Evolutionary conservation across 1,140 invertebrate genomes (phyloP).

Genomic region (Drosophila tropicalis): DNA sequence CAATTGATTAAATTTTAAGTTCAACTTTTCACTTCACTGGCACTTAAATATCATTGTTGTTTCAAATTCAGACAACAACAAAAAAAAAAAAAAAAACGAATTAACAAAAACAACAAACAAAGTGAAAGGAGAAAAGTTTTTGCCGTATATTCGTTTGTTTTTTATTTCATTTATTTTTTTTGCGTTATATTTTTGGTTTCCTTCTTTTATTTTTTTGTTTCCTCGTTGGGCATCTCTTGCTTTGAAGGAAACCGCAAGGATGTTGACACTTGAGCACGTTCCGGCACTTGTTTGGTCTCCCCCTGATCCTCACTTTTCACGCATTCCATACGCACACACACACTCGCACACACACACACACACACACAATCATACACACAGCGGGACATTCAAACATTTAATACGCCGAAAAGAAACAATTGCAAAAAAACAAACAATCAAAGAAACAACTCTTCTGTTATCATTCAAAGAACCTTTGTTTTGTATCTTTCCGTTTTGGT

Average conservation of each 20-base stretch:
- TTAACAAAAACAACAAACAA: slow-evolving; percentile 35
- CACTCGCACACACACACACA: background rate
- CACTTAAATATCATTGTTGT: slow-evolving; percentile 48
- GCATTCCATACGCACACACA: slow-evolving; percentile 7
- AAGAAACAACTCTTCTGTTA: slow-evolving; percentile 26
- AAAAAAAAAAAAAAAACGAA: slow-evolving; percentile 34
- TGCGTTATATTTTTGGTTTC: background rate
- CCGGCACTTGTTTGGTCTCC: slow-evolving; percentile 61
- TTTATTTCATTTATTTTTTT: slow-evolving; percentile 1
- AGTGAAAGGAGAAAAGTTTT: slow-evolving; percentile 56
- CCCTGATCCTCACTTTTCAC: slow-evolving; percentile 42
- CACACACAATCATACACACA: slow-evolving; percentile 5
- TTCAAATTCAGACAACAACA: slow-evolving; percentile 2
- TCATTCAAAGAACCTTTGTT: slow-evolving; percentile 32
- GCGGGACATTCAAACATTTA: background rate
- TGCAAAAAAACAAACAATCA: background rate
- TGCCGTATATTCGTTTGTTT: background rate
- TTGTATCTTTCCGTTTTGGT: slow-evolving; percentile 22
- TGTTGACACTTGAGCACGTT: slow-evolving; percentile 68
- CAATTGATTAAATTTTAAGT: slow-evolving; percentile 70
- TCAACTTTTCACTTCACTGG: slow-evolving; percentile 54
- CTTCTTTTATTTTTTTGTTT: background rate
- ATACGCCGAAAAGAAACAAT: slow-evolving; percentile 11
- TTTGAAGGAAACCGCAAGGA: slow-evolving; percentile 48
- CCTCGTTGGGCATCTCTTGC: background rate